Percentiles rank a stretch among this genome's conserved stretches.
Conservation (phyloP, 2,888 invertebrate genomes). For the Barypeithes pellucidus region DNA sequence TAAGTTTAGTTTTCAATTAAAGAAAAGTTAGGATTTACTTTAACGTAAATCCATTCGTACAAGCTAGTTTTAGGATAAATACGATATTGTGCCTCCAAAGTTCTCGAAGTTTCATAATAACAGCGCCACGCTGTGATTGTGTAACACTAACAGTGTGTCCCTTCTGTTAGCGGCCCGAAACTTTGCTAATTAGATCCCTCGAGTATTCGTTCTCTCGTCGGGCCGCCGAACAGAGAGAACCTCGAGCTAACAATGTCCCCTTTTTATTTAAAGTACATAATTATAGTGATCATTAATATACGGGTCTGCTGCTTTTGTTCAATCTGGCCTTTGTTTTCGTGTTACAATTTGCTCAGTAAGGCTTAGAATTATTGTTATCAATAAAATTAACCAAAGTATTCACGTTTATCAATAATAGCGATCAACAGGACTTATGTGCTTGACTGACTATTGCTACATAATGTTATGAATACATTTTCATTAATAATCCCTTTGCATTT, state of each 20-base stretch:
- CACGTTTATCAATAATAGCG: background rate
- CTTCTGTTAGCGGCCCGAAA: conserved; percentile 54
- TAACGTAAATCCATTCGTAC: conserved; percentile 34
- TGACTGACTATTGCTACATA: no score
- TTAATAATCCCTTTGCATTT: no score
- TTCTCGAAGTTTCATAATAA: conserved; percentile 47
- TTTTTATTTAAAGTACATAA: conserved; percentile 55
- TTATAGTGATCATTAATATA: conserved; percentile 54
- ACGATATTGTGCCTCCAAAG: conserved; percentile 40
- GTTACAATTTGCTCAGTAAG: conserved; percentile 13
- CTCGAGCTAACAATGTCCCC: conserved; percentile 50
- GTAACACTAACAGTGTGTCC: conserved; percentile 49
- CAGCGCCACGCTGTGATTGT: conserved; percentile 43
- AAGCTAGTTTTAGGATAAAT: conserved; percentile 45
- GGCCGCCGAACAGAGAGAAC: conserved; percentile 39
- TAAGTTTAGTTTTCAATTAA: conserved; percentile 12
- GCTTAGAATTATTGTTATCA: background rate
- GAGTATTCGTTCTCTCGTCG: conserved; percentile 52
- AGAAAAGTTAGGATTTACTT: conserved; percentile 26
- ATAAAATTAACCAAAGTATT: background rate
- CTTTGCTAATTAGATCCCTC: conserved; percentile 58
- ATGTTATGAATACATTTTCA: no score
- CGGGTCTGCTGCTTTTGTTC: conserved; percentile 40
- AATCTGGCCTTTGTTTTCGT: background rate
- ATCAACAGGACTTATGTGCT: no score